Evolutionary conservation across 2,888 invertebrate genomes (phyloP).

Genomic region (Clivina fossor): DNA sequence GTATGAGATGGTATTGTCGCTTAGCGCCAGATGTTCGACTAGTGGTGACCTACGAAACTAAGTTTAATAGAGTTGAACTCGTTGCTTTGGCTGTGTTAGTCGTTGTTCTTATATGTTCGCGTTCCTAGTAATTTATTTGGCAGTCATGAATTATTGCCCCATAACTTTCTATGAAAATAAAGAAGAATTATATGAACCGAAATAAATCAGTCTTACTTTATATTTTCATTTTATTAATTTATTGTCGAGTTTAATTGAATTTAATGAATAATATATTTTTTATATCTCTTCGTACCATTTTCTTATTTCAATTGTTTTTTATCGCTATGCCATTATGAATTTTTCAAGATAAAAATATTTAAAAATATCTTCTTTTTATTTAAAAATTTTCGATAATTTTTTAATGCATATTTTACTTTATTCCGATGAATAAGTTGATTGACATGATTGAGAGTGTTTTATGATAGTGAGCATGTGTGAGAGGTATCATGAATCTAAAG

Average conservation of each 20-base stretch:
- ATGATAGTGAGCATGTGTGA: too few relatives aligned
- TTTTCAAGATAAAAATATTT: neutral
- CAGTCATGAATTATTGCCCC: slow-evolving; percentile 55
- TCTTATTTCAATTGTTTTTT: neutral
- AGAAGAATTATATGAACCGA: slow-evolving; percentile 55
- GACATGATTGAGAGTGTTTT: too few relatives aligned
- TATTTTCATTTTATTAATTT: slow-evolving; percentile 51
- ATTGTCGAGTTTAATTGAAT: slow-evolving; percentile 50
- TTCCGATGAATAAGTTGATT: too few relatives aligned
- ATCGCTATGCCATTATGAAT: neutral
- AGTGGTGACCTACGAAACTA: slow-evolving; percentile 52
- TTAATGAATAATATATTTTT: slow-evolving; percentile 45
- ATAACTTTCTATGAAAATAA: slow-evolving; percentile 57
- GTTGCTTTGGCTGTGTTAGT: too few relatives aligned
- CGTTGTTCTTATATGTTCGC: too few relatives aligned
- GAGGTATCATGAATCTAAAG: too few relatives aligned
- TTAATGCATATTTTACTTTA: too few relatives aligned
- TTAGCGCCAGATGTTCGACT: slow-evolving; percentile 34
- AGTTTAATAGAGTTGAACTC: slow-evolving; percentile 55
- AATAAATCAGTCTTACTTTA: slow-evolving; percentile 54
- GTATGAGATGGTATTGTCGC: too few relatives aligned
- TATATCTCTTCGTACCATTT: neutral
- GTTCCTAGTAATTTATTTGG: slow-evolving; percentile 55
- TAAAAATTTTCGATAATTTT: too few relatives aligned
- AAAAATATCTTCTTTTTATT: too few relatives aligned